Conservation (phyloP, 2,888 invertebrate genomes). For the Luffia ferchaultella region DNA sequence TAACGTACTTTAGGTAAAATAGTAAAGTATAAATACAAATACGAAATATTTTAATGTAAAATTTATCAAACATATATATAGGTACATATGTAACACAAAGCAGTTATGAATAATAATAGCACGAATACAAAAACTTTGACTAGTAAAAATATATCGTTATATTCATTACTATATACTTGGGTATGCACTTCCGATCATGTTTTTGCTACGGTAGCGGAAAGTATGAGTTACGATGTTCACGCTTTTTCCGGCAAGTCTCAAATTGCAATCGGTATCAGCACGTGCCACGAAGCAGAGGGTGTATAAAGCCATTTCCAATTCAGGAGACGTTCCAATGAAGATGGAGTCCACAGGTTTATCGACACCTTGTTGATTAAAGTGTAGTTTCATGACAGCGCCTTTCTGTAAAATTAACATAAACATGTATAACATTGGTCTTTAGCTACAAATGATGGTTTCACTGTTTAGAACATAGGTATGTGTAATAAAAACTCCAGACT, state of each 20-base stretch:
- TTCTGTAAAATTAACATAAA: conserved; percentile 77
- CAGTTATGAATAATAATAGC: not conserved
- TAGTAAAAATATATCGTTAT: not conserved
- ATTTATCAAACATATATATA: not conserved
- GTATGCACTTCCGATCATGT: conserved; percentile 82
- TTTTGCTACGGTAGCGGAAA: conserved; percentile 78
- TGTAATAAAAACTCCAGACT: no score
- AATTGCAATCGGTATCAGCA: conserved; percentile 76
- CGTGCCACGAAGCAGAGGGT: conserved; percentile 85
- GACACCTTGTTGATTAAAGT: conserved; percentile 73
- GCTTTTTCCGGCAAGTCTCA: conserved; percentile 74
- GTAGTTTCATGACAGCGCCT: conserved; percentile 76
- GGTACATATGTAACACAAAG: not conserved
- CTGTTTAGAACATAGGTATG: no score
- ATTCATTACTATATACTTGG: conserved; percentile 71
- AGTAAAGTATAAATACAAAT: no score
- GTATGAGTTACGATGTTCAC: conserved; percentile 79
- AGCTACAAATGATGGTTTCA: no score
- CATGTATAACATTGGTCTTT: no score
- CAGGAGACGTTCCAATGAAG: conserved; percentile 89
- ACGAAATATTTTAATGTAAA: no score
- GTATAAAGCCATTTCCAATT: conserved; percentile 89
- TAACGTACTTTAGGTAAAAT: no score
- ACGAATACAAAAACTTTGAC: not conserved
- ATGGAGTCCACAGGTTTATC: conserved; percentile 81